Conservation (phyloP, 2,797 vertebrate genomes). For the Mergus octosetaceus region DNA sequence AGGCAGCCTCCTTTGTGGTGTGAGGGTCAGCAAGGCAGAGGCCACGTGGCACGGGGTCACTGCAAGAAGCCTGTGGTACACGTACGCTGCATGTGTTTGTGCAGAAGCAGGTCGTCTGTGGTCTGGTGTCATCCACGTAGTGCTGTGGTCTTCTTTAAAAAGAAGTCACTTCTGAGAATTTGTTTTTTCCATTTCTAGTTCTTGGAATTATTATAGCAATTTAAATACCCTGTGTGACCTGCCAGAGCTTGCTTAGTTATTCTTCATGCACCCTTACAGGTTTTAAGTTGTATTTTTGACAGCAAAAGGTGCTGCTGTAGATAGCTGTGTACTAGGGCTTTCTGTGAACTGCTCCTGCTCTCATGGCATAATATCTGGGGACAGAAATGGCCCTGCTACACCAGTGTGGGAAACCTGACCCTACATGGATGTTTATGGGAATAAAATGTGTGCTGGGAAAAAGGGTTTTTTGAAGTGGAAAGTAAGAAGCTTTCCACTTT, state of each 20-base stretch:
- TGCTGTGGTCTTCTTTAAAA: neutral
- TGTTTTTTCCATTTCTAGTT: neutral
- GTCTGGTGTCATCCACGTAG: neutral
- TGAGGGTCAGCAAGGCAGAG: neutral
- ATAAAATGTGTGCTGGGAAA: neutral
- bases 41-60: fast-evolving
- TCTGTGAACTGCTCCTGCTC: neutral
- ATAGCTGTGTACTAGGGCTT: neutral
- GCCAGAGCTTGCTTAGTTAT: neutral
- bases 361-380: fast-evolving
- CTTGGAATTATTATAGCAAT: neutral
- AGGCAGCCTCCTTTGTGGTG: neutral
- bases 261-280: neutral
- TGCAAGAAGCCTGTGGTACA: neutral
- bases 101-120: neutral
- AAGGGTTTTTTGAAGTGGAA: neutral
- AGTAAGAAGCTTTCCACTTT: neutral
- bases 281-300: slow-evolving; percentile 5
- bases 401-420: neutral
- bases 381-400: neutral
- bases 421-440: neutral
- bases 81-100: fast-evolving
- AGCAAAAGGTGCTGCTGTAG: neutral
- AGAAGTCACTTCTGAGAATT: neutral
- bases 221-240: neutral